Evolutionary conservation across 1,140 invertebrate genomes (phyloP), one percentile per base, ranked within the genome.

Genomic region (Atta cephalotes): DNA sequence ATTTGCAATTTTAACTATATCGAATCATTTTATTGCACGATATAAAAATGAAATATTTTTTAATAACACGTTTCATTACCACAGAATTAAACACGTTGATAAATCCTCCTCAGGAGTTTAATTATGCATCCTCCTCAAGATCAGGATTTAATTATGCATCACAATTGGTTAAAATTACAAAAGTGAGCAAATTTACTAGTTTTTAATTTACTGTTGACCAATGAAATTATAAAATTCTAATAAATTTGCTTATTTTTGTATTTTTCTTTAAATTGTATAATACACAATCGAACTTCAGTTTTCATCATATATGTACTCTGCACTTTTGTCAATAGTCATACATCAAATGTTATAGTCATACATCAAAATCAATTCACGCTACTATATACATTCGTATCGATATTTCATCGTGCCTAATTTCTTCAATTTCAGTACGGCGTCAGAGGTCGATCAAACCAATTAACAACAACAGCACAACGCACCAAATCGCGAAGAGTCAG

Each of bases 361-460:
- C 35, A 58, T 58, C 10, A 21, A 10, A 51, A 18, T 21, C 12
- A n/a, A 0, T 66, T 28, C 7, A 78, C 68, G 12, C 7, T 16
- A 5, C 5, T 9, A 14, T 12, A 14, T 58, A 12, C n/a, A 18
- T 58, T 25, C 18, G 16, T 10, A 35, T 53, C 84, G 31, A 5
- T 9, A 18, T 51, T 12, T 71, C 16, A 51, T 10, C 9, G 49
- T 74, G 21, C 28, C 2, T 18, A 39, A 66, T 66, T 66, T 12
- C 4, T 66, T 39, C 9, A 21, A 66, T 66, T 66, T 89, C 87
- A 90, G 89, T 79, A 70, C 28, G 77, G 62, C 7, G 12, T 58
- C 14, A 85, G 62, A 18, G 45, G 58, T 25, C 89, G 31, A 84
- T 78, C 53, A 45, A 56, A 28, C 4, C 88, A 90, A 49, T 35